Base-by-base conservation (phyloP, 2,888 invertebrate species). In the Boloria euphrosyne region DNA sequence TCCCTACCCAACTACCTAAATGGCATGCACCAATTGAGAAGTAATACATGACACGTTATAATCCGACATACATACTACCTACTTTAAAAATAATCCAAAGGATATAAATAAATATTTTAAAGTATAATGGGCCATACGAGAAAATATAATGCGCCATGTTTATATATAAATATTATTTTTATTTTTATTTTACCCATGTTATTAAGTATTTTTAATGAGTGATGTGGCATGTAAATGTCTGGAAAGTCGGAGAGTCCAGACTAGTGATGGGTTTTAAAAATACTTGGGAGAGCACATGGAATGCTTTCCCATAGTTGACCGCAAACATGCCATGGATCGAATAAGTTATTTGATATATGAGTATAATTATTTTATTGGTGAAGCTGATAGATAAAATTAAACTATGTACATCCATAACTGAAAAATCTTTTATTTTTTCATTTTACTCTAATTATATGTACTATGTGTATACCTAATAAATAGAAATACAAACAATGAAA, bases 291-390 rank as follows among this genome's bases (percentile, higher is more conserved):
- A 65, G 53, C 47, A 31, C 62, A 43, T 62, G 59, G 54, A 62
- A 54, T 43, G 49, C 43, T 60, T 70, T 67, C 67, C 60, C 67
- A 67, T 67, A 65, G 22, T 59, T 61, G 44, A 70, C 70, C 70
- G 52, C 70, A 52, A 53, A 65, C 62, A 62, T 54, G 61, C 27
- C 50, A 54, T 54, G 43, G 52, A 57, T 47, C 22, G 22, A 16
- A 65, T 43, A 49, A 54, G 54, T 58, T 55, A 69, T 64, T 67
- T 61, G 67, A 68, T 67, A 68, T 52, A 16, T 4, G 5, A 14
- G 13, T 17, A 47, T 47, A 49, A 27, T 16, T 47, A 22, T 58
- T 17, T 31, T 4, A 7, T 58, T 47, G 7, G 27, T 31, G 13
- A 57, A 57, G 13, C n/a, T 22, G 14, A 22, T n/a, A n/a, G 14